A percentile compares a stretch with the other conserved stretches of the same genome.
Conservation (phyloP, 2,113 vertebrate species). For the Pseudonaja textilis region DNA sequence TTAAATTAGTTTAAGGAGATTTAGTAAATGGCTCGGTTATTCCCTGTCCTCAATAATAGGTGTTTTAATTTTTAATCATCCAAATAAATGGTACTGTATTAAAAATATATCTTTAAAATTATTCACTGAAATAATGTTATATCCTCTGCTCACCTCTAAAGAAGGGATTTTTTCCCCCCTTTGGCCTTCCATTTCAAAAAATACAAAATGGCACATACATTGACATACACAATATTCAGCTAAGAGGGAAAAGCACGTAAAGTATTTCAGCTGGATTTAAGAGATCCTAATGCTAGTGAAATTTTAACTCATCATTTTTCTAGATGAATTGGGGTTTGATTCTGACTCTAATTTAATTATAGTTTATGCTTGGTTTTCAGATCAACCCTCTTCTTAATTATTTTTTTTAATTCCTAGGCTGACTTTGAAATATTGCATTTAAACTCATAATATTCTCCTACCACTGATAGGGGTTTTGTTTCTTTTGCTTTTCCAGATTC, state of each 20-base stretch:
- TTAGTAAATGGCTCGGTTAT: not conserved
- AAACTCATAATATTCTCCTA: not conserved
- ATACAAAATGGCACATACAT: not conserved
- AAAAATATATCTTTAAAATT: not conserved
- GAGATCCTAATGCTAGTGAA: not conserved
- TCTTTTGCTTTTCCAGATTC: not conserved
- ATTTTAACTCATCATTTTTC: not conserved
- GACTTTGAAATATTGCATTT: not conserved
- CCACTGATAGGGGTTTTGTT: not conserved
- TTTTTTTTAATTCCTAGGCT: not conserved
- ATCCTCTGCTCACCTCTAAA: not conserved
- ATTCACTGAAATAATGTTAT: not conserved
- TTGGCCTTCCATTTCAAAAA: not conserved
- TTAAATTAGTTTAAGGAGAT: not conserved
- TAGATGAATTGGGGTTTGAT: not conserved
- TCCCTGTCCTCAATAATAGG: not conserved
- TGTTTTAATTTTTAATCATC: not conserved
- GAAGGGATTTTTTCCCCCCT: rapidly evolving
- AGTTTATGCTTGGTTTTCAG: not conserved
- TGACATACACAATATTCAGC: not conserved
- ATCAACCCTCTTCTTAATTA: not conserved
- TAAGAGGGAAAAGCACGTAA: not conserved
- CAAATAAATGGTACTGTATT: not conserved
- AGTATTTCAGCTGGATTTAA: not conserved
- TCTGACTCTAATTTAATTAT: not conserved